phyloP scores from a whole-genome alignment of 2,113 vertebrate genomes.

The Microtus montanus region DNA sequence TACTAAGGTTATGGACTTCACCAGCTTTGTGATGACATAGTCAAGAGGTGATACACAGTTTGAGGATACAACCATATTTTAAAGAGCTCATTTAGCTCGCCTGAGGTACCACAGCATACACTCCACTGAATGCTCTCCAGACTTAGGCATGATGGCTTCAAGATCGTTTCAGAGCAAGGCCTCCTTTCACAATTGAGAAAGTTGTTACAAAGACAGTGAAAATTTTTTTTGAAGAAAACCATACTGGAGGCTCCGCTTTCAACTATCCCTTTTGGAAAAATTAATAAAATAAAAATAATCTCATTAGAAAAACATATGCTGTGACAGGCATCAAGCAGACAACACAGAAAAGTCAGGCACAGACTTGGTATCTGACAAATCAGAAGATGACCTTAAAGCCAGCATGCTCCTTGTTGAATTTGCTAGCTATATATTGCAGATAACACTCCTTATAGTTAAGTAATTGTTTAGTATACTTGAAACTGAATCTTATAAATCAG shows the following conservation, averaged over 20 bases:
- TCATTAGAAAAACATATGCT: slow-evolving; percentile 48
- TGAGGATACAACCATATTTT: slow-evolving; percentile 31
- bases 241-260: slow-evolving; percentile 15
- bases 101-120: slow-evolving; percentile 30
- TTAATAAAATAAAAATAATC: slow-evolving; percentile 30
- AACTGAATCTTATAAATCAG: slow-evolving; percentile 6
- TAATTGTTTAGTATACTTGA: slow-evolving; percentile 24
- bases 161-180: not conserved
- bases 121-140: not conserved
- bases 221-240: not conserved
- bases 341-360: not conserved
- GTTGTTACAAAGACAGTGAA: slow-evolving; percentile 28
- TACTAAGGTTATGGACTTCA: slow-evolving; percentile 60
- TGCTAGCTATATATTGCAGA: slow-evolving; percentile 12
- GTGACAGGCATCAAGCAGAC: slow-evolving; percentile 32
- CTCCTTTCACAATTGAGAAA: slow-evolving; percentile 24
- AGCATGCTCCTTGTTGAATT: slow-evolving; percentile 21
- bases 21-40: slow-evolving; percentile 49
- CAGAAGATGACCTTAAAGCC: slow-evolving; percentile 62
- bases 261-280: not conserved
- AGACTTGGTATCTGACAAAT: slow-evolving; percentile 54
- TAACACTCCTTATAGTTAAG: slow-evolving; percentile 39
- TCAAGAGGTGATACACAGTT: not conserved
- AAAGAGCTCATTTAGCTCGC: slow-evolving; percentile 9
- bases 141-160: slow-evolving; percentile 45